Evolutionary conservation across 2,888 invertebrate species (phyloP).

Genomic region (Matsumyia berberina): DNA sequence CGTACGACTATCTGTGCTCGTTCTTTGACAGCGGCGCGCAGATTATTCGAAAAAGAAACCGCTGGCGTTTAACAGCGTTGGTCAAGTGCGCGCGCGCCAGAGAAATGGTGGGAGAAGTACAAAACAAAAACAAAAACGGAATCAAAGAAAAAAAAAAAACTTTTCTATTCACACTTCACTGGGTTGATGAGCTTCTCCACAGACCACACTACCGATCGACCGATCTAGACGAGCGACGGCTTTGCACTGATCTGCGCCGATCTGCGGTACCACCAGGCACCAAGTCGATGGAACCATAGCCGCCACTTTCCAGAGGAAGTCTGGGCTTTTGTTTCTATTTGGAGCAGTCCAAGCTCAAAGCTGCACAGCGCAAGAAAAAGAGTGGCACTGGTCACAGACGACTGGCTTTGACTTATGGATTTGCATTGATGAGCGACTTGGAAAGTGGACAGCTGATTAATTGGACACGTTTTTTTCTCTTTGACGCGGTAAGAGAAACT

Average conservation of each 20-base stretch:
- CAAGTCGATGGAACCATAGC: slow-evolving; percentile 22
- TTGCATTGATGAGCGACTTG: background rate
- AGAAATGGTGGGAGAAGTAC: slow-evolving; percentile 27
- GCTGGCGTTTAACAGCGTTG: background rate
- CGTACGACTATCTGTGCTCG: slow-evolving; percentile 56
- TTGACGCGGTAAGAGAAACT: slow-evolving; percentile 20
- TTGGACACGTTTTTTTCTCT: slow-evolving; percentile 13
- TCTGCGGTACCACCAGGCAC: slow-evolving; percentile 39
- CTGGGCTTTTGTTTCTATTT: slow-evolving; percentile 7
- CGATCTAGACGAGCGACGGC: slow-evolving; percentile 67
- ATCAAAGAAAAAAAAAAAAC: slow-evolving; percentile 5
- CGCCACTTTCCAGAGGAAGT: slow-evolving; percentile 34
- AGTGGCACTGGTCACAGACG: background rate
- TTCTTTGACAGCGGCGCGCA: slow-evolving; percentile 54
- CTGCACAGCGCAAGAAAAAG: background rate
- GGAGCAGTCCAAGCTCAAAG: slow-evolving; percentile 34
- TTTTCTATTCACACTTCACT: background rate
- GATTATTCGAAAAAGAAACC: slow-evolving; percentile 42
- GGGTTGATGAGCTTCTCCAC: slow-evolving; percentile 2
- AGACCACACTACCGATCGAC: slow-evolving; percentile 38
- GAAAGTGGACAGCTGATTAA: background rate
- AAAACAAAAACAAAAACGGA: slow-evolving; percentile 19
- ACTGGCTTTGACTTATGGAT: slow-evolving; percentile 4
- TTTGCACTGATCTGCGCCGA: slow-evolving; percentile 72
- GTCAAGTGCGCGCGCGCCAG: slow-evolving; percentile 35